phyloP scores from a whole-genome alignment of 2,797 vertebrate genomes.

The Yasuhikotakia modesta region DNA sequence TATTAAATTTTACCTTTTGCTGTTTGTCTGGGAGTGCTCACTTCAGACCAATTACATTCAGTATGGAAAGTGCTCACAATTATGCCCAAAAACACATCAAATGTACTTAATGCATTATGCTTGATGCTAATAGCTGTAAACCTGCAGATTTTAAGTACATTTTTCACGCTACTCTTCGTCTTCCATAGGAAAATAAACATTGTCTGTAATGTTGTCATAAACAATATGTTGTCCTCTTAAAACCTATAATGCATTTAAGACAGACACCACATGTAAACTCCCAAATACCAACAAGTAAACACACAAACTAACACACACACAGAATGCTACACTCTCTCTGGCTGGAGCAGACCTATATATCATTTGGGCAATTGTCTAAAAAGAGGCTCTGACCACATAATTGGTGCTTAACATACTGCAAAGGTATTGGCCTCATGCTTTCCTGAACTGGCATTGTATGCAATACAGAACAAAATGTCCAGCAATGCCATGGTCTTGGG shows the following conservation, averaged over 20 bases:
- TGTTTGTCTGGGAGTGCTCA: slow-evolving; percentile 5
- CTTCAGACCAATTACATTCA: slow-evolving; percentile 29
- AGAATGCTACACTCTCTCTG: slow-evolving; percentile 40
- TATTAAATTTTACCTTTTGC: slow-evolving; percentile 31
- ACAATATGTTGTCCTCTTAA: too few species aligned
- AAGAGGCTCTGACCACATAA: slow-evolving; percentile 70
- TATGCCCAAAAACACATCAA: background rate
- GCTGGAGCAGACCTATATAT: slow-evolving; percentile 69
- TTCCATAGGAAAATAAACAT: background rate
- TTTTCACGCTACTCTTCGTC: slow-evolving; percentile 9
- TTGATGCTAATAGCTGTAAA: slow-evolving; percentile 24
- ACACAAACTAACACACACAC: slow-evolving; percentile 5
- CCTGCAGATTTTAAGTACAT: slow-evolving; percentile 16
- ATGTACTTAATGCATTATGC: background rate
- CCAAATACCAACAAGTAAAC: slow-evolving; percentile 13
- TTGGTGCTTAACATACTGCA: slow-evolving; percentile 62
- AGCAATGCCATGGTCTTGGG: background rate
- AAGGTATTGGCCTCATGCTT: slow-evolving; percentile 16
- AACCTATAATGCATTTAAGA: background rate
- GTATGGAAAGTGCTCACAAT: background rate
- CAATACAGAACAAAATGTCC: too few species aligned
- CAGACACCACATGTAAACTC: background rate
- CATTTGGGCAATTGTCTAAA: slow-evolving; percentile 73
- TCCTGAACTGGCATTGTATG: background rate
- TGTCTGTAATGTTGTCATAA: too few species aligned